Base-by-base conservation (phyloP, 2,113 vertebrate genomes). In the Micromys minutus region DNA sequence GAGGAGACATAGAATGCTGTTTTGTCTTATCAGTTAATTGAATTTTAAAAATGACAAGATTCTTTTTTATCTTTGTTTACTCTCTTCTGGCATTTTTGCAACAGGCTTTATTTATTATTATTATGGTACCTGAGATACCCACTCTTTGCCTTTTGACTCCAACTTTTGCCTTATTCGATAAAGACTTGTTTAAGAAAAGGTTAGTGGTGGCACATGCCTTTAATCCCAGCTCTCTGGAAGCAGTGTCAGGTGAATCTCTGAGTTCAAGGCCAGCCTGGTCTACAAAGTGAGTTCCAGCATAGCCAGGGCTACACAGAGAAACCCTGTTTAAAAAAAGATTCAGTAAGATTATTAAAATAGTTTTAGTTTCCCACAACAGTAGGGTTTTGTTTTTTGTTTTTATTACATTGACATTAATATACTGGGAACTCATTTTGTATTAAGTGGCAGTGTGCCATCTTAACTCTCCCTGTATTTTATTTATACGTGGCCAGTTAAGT, bases 401-500 rank as follows among this genome's bases (percentile, higher is more conserved):
- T 79, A 87, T 80, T 26, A 83, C 1, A 45, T 31, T 57, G 92
- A 90, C 34, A 36, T 65, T 29, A 71, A 0, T 92, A 45, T 42
- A 42, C 36, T 50, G 72, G 36, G 31, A 96, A 55, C 84, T 93
- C 80, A 59, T 85, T 89, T 93, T 87, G 2, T 89, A 29, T 93
- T 50, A 74, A 63, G 3, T 91, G 7, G 17, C 16, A 65, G 0
- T 69, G 47, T 84, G 17, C n/a, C 34, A 15, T 57, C 89, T 84
- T 81, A 59, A 71, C 47, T 17, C 36, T 21, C n/a, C 12, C 29
- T 89, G 71, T 72, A 26, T 87, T 63, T 86, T 91, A 15, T 84
- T 96, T 72, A 55, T 79, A 5, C 34, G 21, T 95, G 47, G 6
- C 19, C 26, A 76, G 2, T 57, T 93, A 65, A 24, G 3, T 89